Percentiles rank a stretch among this genome's conserved stretches.
phyloP scores from a whole-genome alignment of 2,888 invertebrate species.

The Pemphredon lugubris region DNA sequence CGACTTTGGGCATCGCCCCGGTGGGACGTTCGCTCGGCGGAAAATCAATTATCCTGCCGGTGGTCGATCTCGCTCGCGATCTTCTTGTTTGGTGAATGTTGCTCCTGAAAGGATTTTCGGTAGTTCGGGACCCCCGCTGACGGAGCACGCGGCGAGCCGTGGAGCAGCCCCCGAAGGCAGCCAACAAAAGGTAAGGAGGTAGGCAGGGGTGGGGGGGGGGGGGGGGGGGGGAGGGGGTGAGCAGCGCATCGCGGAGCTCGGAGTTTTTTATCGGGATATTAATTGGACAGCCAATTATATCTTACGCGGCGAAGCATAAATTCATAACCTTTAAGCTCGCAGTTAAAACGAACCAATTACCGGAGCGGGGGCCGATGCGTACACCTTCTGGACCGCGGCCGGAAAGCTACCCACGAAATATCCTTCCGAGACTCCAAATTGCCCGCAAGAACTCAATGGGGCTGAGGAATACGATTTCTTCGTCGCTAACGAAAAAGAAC shows the following conservation, averaged over 20 bases:
- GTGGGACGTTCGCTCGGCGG: conserved; percentile 18
- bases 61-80: conserved; percentile 32
- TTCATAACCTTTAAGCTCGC: conserved; percentile 70
- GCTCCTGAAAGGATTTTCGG: conserved; percentile 41
- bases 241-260: conserved; percentile 13
- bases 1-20: not conserved
- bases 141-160: conserved; percentile 34
- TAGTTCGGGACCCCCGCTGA: conserved; percentile 61
- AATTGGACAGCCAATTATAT: conserved; percentile 76
- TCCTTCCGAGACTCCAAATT: conserved; percentile 29
- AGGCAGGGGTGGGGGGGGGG: not conserved
- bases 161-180: conserved; percentile 13
- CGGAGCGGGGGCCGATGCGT: conserved; percentile 47
- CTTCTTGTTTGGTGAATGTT: conserved; percentile 23
- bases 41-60: conserved; percentile 54
- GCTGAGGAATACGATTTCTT: conserved; percentile 14
- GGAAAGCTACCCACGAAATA: conserved; percentile 38
- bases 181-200: conserved; percentile 7
- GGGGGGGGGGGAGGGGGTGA: not conserved
- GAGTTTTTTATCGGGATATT: conserved; percentile 72
- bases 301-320: conserved; percentile 73
- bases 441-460: conserved; percentile 33
- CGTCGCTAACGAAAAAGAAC: conserved; percentile 18
- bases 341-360: conserved; percentile 73
- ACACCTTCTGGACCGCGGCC: conserved; percentile 8